These are phyloP conservation scores for Thelaira solivaga DNA, from an alignment of 2,888 invertebrate species.

Conservation along the genomic window DNA sequence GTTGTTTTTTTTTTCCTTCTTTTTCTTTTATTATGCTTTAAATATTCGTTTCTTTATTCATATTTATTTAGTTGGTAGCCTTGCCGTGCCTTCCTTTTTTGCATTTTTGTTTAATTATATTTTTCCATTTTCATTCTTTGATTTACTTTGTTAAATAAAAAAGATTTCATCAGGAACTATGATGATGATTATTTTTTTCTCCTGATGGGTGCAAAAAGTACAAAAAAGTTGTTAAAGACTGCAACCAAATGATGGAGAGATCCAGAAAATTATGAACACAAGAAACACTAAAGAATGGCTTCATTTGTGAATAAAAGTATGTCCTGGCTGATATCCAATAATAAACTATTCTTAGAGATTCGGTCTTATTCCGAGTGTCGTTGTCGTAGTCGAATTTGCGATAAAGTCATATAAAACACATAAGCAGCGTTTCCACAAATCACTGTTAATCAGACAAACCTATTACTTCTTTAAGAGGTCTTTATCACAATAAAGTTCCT, in stretches of 20 bases:
- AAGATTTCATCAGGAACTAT: too few relatives aligned
- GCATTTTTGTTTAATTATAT: background rate
- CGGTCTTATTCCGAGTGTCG: too few relatives aligned
- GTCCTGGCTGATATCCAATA: too few relatives aligned
- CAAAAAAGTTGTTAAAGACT: constrained; percentile 10
- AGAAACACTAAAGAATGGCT: constrained; percentile 1
- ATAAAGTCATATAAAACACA: too few relatives aligned
- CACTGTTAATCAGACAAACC: too few relatives aligned
- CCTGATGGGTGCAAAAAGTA: constrained; percentile 53
- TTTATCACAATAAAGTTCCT: too few relatives aligned
- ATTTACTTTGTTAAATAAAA: constrained; percentile 12
- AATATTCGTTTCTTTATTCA: constrained; percentile 4
- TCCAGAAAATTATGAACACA: background rate
- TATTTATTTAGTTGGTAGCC: constrained; percentile 48
- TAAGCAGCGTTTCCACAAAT: too few relatives aligned
- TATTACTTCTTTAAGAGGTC: too few relatives aligned
- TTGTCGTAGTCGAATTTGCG: too few relatives aligned
- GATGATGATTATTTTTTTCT: constrained; percentile 31
- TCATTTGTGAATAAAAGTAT: background rate
- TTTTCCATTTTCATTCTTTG: constrained; percentile 30
- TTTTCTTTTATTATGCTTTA: background rate
- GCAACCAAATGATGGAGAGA: constrained; percentile 17
- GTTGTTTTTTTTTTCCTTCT: constrained; percentile 9
- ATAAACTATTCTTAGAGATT: too few relatives aligned
- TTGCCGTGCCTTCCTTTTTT: constrained; percentile 33